Conservation (phyloP, 2,888 invertebrate species). For the Leptinotarsa tumamoca region DNA sequence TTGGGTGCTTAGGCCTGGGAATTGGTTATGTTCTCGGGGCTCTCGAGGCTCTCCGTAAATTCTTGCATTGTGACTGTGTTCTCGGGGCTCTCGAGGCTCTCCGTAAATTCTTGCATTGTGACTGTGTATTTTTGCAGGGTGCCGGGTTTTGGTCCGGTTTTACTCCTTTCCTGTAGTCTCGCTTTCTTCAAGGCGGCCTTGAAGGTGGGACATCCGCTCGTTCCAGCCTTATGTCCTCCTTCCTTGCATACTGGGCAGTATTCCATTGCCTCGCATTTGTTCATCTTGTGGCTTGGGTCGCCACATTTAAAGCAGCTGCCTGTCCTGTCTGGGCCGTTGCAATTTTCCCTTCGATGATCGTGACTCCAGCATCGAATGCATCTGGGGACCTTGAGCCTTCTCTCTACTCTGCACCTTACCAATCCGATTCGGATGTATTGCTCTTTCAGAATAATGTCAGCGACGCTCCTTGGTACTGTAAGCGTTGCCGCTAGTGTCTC, state of each 20-base stretch:
- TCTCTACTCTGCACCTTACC: constrained; percentile 7
- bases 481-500: constrained; percentile 4
- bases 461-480: background rate
- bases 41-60: no score
- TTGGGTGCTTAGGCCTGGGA: no score
- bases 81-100: no score
- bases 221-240: constrained; percentile 14
- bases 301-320: constrained; percentile 13
- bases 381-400: background rate
- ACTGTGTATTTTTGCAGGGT: background rate
- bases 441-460: background rate
- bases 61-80: no score
- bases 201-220: background rate
- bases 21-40: no score
- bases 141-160: background rate
- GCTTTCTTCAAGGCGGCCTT: constrained; percentile 6
- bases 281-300: background rate
- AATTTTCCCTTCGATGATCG: constrained; percentile 1
- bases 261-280: background rate
- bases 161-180: background rate
- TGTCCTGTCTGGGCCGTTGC: constrained; percentile 1
- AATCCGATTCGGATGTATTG: background rate
- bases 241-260: constrained; percentile 16
- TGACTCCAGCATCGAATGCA: background rate
- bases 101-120: no score